Evolutionary conservation across 2,797 vertebrate species (phyloP), one percentile per base, ranked within the genome.

Genomic region (Chaetophractus vellerosus): DNA sequence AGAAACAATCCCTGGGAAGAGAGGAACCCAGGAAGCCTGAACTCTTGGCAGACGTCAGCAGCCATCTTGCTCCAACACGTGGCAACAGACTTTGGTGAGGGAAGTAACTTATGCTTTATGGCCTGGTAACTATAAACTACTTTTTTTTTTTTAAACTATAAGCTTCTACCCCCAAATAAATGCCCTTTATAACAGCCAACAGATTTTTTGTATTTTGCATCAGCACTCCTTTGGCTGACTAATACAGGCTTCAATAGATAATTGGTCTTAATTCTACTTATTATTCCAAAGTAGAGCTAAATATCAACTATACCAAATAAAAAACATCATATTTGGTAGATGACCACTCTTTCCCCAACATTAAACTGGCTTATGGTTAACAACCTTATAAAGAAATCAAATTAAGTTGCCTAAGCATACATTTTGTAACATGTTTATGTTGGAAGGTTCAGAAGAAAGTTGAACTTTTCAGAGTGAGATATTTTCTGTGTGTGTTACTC

Each of bases 271-370:
- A 26, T 69, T 79, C 24, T 92, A 83, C 75, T 92, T 92, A 48
- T 9, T 64, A 5, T 59, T 92, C n/a, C 52, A 83, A 96, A 87
- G 38, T 50, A 83, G 8, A 83, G 10, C 50, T 82, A 84, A 91
- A n/a, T 61, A 82, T 66, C 48, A 82, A n/a, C 6, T 79, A 41
- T 38, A 83, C 38, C 66, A 38, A 75, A 74, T 89, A 9, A 74
- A 87, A 92, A 88, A 75, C 28, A 23, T 81, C 26, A 31, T 45
- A 72, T 23, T 84, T 75, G 23, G 10, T 31, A 93, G 71, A 45
- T 28, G 26, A 71, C 16, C 55, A 71, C 26, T 57, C n/a, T 16
- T 66, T 88, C 55, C 74, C n/a, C 38, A 68, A 38, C 86, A 81
- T 69, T 82, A 71, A 87, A 82, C 63, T 38, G 12, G 76, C 18